phyloP scores from a whole-genome alignment of 2,113 vertebrate species.

The Cynoglossus semilaevis region DNA sequence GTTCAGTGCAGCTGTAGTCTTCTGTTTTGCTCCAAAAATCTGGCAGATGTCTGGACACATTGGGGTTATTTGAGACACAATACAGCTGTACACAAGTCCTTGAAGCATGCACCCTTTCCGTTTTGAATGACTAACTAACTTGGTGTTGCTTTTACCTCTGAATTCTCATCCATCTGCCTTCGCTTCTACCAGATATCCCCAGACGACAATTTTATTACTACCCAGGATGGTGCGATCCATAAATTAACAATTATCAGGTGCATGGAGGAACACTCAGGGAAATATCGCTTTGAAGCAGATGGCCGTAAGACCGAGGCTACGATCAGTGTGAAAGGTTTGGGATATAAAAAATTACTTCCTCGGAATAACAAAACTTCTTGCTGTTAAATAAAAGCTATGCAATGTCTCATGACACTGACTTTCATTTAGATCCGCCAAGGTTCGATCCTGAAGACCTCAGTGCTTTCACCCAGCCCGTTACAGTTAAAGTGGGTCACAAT shows the following conservation, averaged over 20 bases:
- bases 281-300: constrained; percentile 83
- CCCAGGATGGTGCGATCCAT: constrained; percentile 77
- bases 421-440: constrained; percentile 79
- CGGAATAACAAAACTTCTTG: too few species aligned
- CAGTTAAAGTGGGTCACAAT: constrained; percentile 80
- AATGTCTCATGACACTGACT: neutral
- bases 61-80: neutral
- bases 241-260: constrained; percentile 76
- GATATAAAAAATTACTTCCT: too few species aligned
- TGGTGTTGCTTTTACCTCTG: neutral
- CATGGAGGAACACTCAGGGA: constrained; percentile 78
- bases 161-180: neutral
- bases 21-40: constrained; percentile 6
- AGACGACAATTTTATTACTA: constrained; percentile 71
- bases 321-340: constrained; percentile 73
- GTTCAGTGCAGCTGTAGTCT: neutral
- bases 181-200: constrained; percentile 71
- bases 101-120: neutral
- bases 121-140: neutral
- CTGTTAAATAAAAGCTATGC: too few species aligned
- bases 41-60: constrained; percentile 1
- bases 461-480: constrained; percentile 72
- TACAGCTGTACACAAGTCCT: constrained; percentile 8
- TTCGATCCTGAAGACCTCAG: constrained; percentile 73
- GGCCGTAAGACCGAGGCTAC: constrained; percentile 76